These are phyloP conservation scores for Scaptodrosophila lebanonensis DNA, from an alignment of 1,140 invertebrate species.

Conservation along the genomic window DNA sequence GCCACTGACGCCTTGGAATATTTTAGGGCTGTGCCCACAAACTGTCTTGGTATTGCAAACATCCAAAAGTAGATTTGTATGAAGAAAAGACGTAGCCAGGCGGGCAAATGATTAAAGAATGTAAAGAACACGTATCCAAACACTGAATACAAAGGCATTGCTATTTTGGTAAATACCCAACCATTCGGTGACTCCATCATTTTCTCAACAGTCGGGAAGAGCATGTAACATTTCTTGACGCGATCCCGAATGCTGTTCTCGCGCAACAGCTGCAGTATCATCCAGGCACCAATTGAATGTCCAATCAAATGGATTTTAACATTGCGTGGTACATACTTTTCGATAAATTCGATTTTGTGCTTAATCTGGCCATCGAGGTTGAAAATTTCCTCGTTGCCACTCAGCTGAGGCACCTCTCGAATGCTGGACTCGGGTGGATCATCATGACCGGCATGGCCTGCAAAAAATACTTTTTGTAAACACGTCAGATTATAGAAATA, in stretches of 20 bases:
- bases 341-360: conserved; percentile 88
- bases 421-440: conserved; percentile 78
- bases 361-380: conserved; percentile 85
- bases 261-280: conserved; percentile 86
- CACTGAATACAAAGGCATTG: conserved; percentile 59
- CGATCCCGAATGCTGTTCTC: conserved; percentile 77
- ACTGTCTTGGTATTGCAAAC: conserved; percentile 76
- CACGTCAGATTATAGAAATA: too few species aligned
- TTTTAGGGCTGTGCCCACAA: conserved; percentile 77
- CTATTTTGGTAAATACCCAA: conserved; percentile 78
- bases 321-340: conserved; percentile 83
- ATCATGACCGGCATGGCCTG: conserved; percentile 85
- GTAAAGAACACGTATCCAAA: conserved; percentile 66
- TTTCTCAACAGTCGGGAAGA: conserved; percentile 90
- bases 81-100: conserved; percentile 77
- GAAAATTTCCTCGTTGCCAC: conserved; percentile 80
- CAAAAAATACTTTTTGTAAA: too few species aligned
- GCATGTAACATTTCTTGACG: conserved; percentile 81
- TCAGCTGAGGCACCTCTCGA: conserved; percentile 76
- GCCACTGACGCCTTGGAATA: conserved; percentile 79
- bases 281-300: conserved; percentile 91
- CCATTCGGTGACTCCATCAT: conserved; percentile 87
- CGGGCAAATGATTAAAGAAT: conserved; percentile 79
- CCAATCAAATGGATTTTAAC: conserved; percentile 86
- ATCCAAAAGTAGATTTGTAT: conserved; percentile 79